Percentiles rank a stretch among this genome's conserved stretches.
Conservation (phyloP, 2,113 vertebrate genomes). For the Chitala chitala region DNA sequence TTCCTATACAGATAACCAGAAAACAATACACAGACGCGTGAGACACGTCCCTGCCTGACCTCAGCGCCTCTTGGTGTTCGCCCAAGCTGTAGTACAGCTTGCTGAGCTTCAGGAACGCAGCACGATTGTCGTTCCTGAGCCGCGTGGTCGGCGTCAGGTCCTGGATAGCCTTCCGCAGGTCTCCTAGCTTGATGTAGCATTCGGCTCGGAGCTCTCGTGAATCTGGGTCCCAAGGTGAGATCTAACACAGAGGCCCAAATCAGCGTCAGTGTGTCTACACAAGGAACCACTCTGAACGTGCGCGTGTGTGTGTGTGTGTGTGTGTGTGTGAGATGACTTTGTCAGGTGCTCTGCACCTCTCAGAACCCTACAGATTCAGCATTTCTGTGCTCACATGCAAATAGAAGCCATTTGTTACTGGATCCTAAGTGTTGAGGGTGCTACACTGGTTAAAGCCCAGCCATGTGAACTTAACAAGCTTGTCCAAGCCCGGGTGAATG, state of each 20-base stretch:
- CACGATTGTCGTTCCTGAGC: slow-evolving; percentile 72
- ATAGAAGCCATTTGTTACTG: too few relatives aligned
- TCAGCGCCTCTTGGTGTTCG: slow-evolving; percentile 69
- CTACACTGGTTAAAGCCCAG: too few relatives aligned
- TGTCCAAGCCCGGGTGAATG: too few relatives aligned
- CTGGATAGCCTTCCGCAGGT: slow-evolving; percentile 69
- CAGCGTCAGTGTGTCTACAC: background rate
- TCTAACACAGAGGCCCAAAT: slow-evolving; percentile 40
- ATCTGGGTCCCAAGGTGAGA: slow-evolving; percentile 72
- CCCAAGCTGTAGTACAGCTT: slow-evolving; percentile 68
- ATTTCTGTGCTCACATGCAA: too few relatives aligned
- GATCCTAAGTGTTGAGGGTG: too few relatives aligned
- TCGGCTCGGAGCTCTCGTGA: slow-evolving; percentile 69
- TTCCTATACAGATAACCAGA: too few relatives aligned
- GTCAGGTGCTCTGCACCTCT: too few relatives aligned
- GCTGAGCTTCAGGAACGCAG: slow-evolving; percentile 71
- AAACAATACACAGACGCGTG: too few relatives aligned
- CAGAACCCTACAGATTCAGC: too few relatives aligned
- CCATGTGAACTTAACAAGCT: too few relatives aligned
- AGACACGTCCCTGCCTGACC: too few relatives aligned
- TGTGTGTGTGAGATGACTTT: too few relatives aligned
- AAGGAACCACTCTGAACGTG: background rate
- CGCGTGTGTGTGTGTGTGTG: background rate
- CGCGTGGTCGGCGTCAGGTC: slow-evolving; percentile 67
- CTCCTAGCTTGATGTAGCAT: slow-evolving; percentile 65